Percentiles rank a stretch among this genome's conserved stretches.
Evolutionary conservation across 2,797 vertebrate genomes (phyloP).

Genomic region (Anguilla marmorata): DNA sequence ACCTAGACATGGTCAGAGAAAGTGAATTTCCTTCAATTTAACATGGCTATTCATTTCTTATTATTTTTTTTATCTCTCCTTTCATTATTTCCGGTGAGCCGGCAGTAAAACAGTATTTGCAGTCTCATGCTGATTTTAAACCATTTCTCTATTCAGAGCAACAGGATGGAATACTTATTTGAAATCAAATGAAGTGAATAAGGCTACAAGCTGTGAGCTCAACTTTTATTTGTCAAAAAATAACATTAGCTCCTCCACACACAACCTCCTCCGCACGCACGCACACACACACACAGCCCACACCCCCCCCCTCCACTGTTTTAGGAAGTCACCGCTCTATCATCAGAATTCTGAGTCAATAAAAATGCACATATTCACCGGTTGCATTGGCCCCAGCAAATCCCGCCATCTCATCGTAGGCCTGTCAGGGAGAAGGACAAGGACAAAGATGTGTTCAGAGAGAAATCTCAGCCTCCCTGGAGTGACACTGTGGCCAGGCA

Average conservation of each 20-base stretch:
- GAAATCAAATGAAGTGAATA: background rate
- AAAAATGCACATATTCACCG: slow-evolving; percentile 72
- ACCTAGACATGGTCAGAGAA: background rate
- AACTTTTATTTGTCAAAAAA: background rate
- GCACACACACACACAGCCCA: too few species aligned
- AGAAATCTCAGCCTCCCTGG: background rate
- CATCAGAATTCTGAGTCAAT: background rate
- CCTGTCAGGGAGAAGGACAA: slow-evolving; percentile 62
- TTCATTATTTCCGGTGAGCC: background rate
- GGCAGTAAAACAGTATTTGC: background rate
- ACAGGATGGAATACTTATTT: background rate
- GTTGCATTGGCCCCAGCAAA: slow-evolving; percentile 70
- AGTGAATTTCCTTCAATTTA: background rate
- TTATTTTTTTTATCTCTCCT: background rate
- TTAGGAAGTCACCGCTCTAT: background rate
- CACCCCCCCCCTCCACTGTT: background rate
- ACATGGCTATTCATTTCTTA: background rate
- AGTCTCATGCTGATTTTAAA: background rate
- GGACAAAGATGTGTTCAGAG: background rate
- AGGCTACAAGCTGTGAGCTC: background rate
- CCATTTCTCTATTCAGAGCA: background rate
- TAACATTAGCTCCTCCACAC: background rate
- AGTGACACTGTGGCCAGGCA: background rate
- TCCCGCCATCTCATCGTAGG: slow-evolving; percentile 71
- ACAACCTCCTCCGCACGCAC: background rate